A percentile compares a stretch with the other conserved stretches of the same genome.
Conservation (phyloP, 2,113 vertebrate genomes). For the Emberiza fucata region DNA sequence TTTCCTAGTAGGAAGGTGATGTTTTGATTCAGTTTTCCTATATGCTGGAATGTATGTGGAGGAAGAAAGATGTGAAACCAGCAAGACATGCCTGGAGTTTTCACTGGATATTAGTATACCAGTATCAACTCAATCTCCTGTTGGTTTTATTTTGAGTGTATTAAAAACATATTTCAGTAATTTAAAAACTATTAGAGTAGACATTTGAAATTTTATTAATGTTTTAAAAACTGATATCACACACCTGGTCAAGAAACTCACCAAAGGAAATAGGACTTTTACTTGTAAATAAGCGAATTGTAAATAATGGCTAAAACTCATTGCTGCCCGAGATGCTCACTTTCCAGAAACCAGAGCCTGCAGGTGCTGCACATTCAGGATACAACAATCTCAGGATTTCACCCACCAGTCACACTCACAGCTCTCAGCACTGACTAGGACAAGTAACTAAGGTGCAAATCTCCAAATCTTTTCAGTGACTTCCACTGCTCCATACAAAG, state of each 20-base stretch:
- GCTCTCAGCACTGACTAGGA: background rate
- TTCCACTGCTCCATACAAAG: background rate
- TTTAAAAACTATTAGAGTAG: background rate
- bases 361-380: background rate
- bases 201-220: background rate
- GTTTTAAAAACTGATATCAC: background rate
- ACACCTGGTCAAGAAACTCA: background rate
- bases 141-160: background rate
- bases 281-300: background rate
- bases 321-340: background rate
- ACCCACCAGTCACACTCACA: background rate
- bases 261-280: background rate
- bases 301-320: background rate
- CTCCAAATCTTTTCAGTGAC: background rate
- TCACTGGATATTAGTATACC: background rate
- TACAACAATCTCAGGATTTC: background rate
- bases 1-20: background rate
- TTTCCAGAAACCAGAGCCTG: background rate
- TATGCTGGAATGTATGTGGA: background rate
- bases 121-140: background rate
- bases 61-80: background rate
- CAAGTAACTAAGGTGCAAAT: background rate
- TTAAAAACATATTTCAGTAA: background rate
- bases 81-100: background rate
- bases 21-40: background rate